Base-by-base conservation (phyloP, 2,113 vertebrate genomes). In the Taxidea taxus region DNA sequence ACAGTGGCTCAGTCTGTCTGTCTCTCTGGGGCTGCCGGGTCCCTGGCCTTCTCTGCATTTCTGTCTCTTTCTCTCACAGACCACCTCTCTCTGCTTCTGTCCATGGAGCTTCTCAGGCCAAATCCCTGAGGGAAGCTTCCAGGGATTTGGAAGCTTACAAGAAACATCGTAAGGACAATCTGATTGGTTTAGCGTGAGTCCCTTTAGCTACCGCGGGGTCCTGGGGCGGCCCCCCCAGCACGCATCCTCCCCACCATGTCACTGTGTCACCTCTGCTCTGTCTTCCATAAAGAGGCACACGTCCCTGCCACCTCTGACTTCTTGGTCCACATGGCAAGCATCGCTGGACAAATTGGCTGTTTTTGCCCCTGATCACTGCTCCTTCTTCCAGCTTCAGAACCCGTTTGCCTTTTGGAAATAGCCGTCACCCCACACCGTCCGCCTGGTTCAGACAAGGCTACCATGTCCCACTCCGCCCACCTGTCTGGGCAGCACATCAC, bases 191-290 rank as follows among this genome's bases (percentile, higher is more conserved):
- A 21, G 27, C 14, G 20, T 27, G 68, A 64, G 60, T 42, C 56
- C 78, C 14, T 2, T 27, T 11, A 21, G 49, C 34, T 23, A 44
- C 25, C 2, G 8, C 13, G 20, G 34, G 27, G 66, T 68, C 34
- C 66, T 20, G 16, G 12, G 15, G 37, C 8, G 0, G 15, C 39
- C 21, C 2, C 14, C 78, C 9, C 13, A 16, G 37, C 37, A 51
- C 0, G 1, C 4, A 11, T 58, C 56, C 37, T 47, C 54, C 37
- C 56, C 34, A 7, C 64, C 34, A 1, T 7, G 31, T 66, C 62
- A 58, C 7, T 0, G 2, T 0, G 2, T 29, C 15, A 1, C 37
- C 7, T 49, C 20, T 31, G 31, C 16, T 80, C 37, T 42, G 37
- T 44, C 37, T 39, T 20, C 47, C 56, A n/a, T 4, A 9, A 10